These are phyloP conservation scores for Endotricha flammealis DNA, from an alignment of 2,888 invertebrate species.

Conservation along the genomic window DNA sequence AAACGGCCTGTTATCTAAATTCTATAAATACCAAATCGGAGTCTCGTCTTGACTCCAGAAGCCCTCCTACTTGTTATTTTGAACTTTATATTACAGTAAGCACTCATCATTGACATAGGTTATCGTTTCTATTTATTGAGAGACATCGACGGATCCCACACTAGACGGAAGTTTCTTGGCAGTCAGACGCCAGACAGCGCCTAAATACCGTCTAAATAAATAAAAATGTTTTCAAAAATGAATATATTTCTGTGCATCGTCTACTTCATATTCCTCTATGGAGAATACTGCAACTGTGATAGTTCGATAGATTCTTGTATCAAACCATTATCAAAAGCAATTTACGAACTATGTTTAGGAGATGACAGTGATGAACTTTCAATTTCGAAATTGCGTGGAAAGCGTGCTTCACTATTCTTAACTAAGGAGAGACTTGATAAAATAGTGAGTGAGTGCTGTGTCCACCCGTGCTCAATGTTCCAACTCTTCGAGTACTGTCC, in stretches of 20 bases:
- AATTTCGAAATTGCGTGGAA: slow-evolving; percentile 38
- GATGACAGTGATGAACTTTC: slow-evolving; percentile 19
- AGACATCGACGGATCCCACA: slow-evolving; percentile 40
- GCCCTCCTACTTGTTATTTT: slow-evolving; percentile 67
- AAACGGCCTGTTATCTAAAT: slow-evolving; percentile 53
- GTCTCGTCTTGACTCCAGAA: slow-evolving; percentile 47
- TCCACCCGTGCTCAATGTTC: slow-evolving; percentile 46
- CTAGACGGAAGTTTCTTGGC: slow-evolving; percentile 59
- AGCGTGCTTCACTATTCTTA: slow-evolving; percentile 41
- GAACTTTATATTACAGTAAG: slow-evolving; percentile 61
- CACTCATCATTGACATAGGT: slow-evolving; percentile 67
- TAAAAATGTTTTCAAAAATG: slow-evolving; percentile 40
- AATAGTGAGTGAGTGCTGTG: slow-evolving; percentile 55
- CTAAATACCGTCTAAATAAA: slow-evolving; percentile 15
- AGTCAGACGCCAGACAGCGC: slow-evolving; percentile 37
- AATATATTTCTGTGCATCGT: slow-evolving; percentile 25
- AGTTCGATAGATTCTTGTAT: slow-evolving; percentile 46
- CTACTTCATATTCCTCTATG: slow-evolving; percentile 37
- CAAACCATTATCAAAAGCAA: slow-evolving; percentile 36
- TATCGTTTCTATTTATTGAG: slow-evolving; percentile 67
- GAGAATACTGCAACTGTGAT: slow-evolving; percentile 27
- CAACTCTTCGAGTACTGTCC: slow-evolving; percentile 62
- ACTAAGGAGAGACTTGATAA: slow-evolving; percentile 40
- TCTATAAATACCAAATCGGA: slow-evolving; percentile 64
- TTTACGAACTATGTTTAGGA: slow-evolving; percentile 49